A percentile compares a stretch with the other conserved stretches of the same genome.
These are phyloP conservation scores for Fulica atra DNA, from an alignment of 2,113 vertebrate species.

Conservation along the genomic window DNA sequence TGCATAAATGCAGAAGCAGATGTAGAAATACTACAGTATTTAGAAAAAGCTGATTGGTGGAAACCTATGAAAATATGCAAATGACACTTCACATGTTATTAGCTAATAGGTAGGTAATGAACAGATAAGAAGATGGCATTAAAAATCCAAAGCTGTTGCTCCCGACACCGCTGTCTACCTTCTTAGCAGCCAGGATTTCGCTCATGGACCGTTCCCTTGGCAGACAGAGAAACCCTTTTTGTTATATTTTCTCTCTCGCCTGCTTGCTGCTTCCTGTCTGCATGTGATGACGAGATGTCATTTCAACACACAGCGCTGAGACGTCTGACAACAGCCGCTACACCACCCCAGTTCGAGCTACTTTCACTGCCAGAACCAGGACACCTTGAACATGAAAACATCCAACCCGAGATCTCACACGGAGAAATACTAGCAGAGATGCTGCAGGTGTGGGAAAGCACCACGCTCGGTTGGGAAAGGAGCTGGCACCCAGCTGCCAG, in stretches of 20 bases:
- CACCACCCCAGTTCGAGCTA: neutral
- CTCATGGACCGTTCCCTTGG: slow-evolving; percentile 8
- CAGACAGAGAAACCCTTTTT: slow-evolving; percentile 28
- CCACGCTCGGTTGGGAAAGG: accelerated
- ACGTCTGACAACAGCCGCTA: slow-evolving; percentile 45
- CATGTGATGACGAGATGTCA: slow-evolving; percentile 41
- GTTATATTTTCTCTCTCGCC: slow-evolving; percentile 44
- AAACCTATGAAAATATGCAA: neutral
- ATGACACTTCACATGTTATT: neutral
- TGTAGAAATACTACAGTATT: neutral
- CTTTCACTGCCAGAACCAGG: neutral
- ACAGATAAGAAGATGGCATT: neutral
- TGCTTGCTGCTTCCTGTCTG: slow-evolving; percentile 53
- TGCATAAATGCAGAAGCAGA: neutral
- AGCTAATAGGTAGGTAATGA: neutral
- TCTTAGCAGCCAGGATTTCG: slow-evolving; percentile 27
- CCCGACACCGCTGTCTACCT: slow-evolving; percentile 7
- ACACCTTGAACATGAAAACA: neutral
- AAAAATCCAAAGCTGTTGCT: neutral
- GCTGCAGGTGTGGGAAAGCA: neutral
- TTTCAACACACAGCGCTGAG: neutral
- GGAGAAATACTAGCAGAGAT: neutral
- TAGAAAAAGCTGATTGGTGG: neutral
- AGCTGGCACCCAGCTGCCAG: neutral
- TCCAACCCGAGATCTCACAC: neutral